Evolutionary conservation across 1,140 invertebrate species (phyloP), one percentile per base, ranked within the genome.

Genomic region (Diorhabda elongata): DNA sequence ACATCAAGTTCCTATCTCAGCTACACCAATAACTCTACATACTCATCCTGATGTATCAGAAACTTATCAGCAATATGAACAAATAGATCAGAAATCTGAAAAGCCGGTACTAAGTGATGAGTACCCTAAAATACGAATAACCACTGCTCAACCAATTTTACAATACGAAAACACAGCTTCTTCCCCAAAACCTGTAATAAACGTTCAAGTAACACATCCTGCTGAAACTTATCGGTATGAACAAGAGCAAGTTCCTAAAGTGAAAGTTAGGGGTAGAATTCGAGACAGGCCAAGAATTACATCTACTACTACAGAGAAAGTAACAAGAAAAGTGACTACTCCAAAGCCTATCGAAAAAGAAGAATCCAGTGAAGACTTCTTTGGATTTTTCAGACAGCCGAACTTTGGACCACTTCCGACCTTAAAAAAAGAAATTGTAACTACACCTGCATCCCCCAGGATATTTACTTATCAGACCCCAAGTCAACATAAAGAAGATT

Each of bases 351-450:
- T 69, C 66, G n/a, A 47, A 8, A 59, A 42, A 6, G 58, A 68
- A 42, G 66, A 75, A 61, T 74, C 77, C 68, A 66, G 73, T 62
- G 67, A 77, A 61, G 80, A 81, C 66, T 80, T 78, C 59, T 81
- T 77, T 70, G 80, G 80, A 7, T 81, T 81, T 64, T 77, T 79
- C 62, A 73, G 78, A 61, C 67, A 70, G 44, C 79, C 80, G 42
- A 74, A 64, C 58, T 79, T 75, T 63, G 70, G 66, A 42, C 72
- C 69, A 68, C 66, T 69, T 58, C 44, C 57, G n/a, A 58, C 69
- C 5, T 44, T 62, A 4, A 56, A 67, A 68, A 60, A 67, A 11
- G 44, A 66, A 57, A 47, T 60, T 56, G 42, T 44, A 4, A 52
- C 42, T 42, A 58, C 52, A 11, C 63, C 41, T 5, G 4, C 43